A percentile compares a stretch with the other conserved stretches of the same genome.
phyloP scores from a whole-genome alignment of 2,113 vertebrate genomes.

The Nannobrachium achirus region DNA sequence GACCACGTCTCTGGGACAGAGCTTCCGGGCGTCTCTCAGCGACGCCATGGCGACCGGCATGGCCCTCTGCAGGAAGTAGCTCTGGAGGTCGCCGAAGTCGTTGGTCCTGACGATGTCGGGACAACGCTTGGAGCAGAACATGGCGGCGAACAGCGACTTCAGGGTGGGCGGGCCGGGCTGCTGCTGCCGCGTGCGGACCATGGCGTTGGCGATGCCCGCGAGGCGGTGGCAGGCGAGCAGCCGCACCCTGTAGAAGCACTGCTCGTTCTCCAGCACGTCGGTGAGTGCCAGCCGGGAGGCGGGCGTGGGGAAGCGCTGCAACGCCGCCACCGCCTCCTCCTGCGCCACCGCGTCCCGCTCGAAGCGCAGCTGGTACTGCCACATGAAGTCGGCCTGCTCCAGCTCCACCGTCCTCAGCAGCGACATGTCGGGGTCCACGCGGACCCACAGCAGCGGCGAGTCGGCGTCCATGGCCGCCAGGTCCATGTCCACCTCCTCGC shows the following conservation, averaged over 20 bases:
- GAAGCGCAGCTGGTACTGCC: constrained; percentile 97
- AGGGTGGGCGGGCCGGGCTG: constrained; percentile 88
- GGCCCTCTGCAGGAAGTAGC: constrained; percentile 92
- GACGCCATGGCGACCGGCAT: constrained; percentile 93
- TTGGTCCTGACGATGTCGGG: constrained; percentile 93
- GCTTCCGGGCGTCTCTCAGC: constrained; percentile 88
- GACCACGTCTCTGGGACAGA: constrained; percentile 91
- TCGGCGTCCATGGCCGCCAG: constrained; percentile 96
- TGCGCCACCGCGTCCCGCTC: constrained; percentile 95
- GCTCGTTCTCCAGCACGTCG: constrained; percentile 96
- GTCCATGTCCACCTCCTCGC: constrained; percentile 99
- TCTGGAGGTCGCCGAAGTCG: constrained; percentile 92
- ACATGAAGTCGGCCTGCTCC: constrained; percentile 99
- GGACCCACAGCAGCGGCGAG: constrained; percentile 97
- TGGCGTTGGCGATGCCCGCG: constrained; percentile 92
- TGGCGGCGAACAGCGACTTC: constrained; percentile 89
- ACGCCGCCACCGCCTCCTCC: constrained; percentile 90
- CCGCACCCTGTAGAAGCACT: constrained; percentile 97
- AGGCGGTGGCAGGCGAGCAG: constrained; percentile 97
- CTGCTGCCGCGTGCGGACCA: constrained; percentile 88
- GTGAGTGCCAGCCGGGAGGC: constrained; percentile 93
- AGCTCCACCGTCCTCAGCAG: constrained; percentile 95
- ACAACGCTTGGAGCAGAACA: constrained; percentile 93
- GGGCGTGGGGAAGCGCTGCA: constrained; percentile 94
- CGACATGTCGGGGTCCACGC: constrained; percentile 97